Conservation (phyloP, 2,888 invertebrate species). For the Spilosoma lubricipeda region DNA sequence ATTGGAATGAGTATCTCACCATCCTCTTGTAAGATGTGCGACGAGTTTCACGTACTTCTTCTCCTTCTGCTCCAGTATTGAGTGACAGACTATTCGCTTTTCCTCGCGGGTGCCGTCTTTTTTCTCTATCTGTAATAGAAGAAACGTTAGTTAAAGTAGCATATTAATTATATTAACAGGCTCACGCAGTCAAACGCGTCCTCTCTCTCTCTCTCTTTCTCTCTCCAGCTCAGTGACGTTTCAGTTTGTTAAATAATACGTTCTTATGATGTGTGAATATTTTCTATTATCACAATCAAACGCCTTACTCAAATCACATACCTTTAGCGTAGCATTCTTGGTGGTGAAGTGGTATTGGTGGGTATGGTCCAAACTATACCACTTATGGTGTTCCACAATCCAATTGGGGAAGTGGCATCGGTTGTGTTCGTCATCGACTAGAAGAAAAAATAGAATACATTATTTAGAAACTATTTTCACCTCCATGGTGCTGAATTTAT, state of each 20-base stretch:
- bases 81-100: constrained; percentile 88
- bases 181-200: too few relatives aligned
- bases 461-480: too few relatives aligned
- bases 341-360: constrained; percentile 91
- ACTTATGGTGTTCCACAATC: constrained; percentile 92
- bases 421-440: constrained; percentile 91
- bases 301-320: constrained; percentile 47
- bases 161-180: neutral
- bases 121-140: constrained; percentile 75
- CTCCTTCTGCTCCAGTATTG: constrained; percentile 85
- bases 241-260: too few relatives aligned
- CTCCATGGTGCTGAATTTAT: too few relatives aligned
- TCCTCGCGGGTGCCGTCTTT: constrained; percentile 80
- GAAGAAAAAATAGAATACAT: neutral
- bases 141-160: neutral
- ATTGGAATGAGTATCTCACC: constrained; percentile 82
- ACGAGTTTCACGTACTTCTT: constrained; percentile 90
- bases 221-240: too few relatives aligned
- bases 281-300: neutral
- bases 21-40: constrained; percentile 92
- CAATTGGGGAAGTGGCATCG: constrained; percentile 92
- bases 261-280: too few relatives aligned
- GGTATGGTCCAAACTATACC: constrained; percentile 91
- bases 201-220: too few relatives aligned
- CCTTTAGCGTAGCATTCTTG: constrained; percentile 90